A percentile compares a stretch with the other conserved stretches of the same genome.
These are phyloP conservation scores for Gouania willdenowi DNA, from an alignment of 2,797 vertebrate genomes.

Conservation along the genomic window DNA sequence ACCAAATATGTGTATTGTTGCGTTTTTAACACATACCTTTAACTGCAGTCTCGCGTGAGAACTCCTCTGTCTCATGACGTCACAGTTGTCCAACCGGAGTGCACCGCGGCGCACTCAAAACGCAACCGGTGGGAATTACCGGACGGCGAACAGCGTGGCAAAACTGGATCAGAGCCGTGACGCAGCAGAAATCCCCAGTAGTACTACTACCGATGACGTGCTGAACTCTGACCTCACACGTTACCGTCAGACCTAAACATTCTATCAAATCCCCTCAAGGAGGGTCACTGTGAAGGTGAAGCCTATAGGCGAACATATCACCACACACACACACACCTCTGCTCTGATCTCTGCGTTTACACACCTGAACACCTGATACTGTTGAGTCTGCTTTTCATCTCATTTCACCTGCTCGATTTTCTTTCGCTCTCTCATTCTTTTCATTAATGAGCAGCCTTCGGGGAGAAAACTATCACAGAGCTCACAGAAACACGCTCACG, in stretches of 20 bases:
- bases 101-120: no score
- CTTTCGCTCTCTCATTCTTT: constrained; percentile 17
- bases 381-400: constrained; percentile 66
- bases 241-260: constrained; percentile 34
- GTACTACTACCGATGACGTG: constrained; percentile 5
- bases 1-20: no score
- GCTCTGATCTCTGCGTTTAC: constrained; percentile 47
- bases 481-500: constrained; percentile 22
- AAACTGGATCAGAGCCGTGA: no score
- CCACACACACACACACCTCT: constrained; percentile 34
- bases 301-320: no score
- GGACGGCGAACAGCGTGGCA: no score
- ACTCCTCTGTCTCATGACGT: no score
- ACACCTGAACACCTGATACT: constrained; percentile 69
- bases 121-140: no score
- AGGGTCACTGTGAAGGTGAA: constrained; percentile 31
- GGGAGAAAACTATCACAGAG: constrained; percentile 35
- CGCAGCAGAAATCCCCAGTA: constrained; percentile 7
- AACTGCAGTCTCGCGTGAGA: no score
- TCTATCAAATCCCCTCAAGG: constrained; percentile 35
- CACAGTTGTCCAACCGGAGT: no score
- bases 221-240: constrained; percentile 48
- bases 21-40: no score
- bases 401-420: constrained; percentile 33
- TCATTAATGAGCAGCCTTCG: constrained; percentile 38